Evolutionary conservation across 2,113 vertebrate genomes (phyloP).

Genomic region (Tricholaema leucomelas): DNA sequence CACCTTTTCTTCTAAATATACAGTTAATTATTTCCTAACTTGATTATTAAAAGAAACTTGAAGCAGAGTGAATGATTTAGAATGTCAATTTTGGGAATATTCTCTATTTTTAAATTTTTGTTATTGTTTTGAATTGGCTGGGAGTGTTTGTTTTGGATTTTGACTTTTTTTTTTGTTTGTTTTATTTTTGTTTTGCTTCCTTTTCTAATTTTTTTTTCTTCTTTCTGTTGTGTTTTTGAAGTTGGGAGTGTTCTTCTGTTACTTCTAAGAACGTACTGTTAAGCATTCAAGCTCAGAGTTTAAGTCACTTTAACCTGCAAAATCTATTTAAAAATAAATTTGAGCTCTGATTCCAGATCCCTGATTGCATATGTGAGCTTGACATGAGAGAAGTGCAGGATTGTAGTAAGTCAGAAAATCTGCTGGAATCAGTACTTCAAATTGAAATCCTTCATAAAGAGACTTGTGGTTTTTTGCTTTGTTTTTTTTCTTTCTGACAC

Average conservation of each 20-base stretch:
- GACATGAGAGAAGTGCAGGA: background rate
- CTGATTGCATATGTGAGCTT: background rate
- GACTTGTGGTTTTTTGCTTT: too few relatives aligned
- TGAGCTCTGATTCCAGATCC: conserved; percentile 8
- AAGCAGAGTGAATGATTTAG: background rate
- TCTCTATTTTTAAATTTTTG: background rate
- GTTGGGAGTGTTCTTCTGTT: background rate
- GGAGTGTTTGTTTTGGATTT: background rate
- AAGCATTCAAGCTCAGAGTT: background rate
- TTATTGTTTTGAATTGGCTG: background rate
- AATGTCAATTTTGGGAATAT: background rate
- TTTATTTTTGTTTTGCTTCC: background rate
- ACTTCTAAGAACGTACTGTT: background rate
- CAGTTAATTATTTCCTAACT: background rate
- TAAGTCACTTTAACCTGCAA: background rate
- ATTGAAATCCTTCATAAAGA: background rate
- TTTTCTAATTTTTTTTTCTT: background rate
- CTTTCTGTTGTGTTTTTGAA: too few relatives aligned
- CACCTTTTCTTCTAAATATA: background rate
- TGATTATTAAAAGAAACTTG: background rate
- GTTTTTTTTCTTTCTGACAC: background rate
- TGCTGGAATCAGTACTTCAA: conserved; percentile 39
- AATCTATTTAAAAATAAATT: background rate
- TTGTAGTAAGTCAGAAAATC: background rate
- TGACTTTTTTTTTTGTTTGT: background rate